Percentiles rank a stretch among this genome's conserved stretches.
Evolutionary conservation across 2,113 vertebrate species (phyloP).

Genomic region (Proterorhinus semilunaris): DNA sequence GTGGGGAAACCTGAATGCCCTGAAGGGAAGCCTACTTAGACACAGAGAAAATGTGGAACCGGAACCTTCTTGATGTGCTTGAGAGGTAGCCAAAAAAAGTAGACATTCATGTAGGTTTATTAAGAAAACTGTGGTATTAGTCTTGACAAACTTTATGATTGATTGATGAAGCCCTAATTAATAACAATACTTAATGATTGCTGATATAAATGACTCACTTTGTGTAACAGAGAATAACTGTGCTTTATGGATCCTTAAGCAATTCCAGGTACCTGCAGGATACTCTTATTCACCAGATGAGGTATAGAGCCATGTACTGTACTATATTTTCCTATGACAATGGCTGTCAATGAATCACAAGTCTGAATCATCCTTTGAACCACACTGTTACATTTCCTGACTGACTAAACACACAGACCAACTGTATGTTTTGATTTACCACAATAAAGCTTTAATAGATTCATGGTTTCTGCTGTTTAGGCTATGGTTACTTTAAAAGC

Average conservation of each 20-base stretch:
- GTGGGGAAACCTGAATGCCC: too few relatives aligned
- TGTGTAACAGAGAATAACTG: neutral
- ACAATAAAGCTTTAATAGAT: neutral
- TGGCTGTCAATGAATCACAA: slow-evolving; percentile 13
- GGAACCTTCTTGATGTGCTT: too few relatives aligned
- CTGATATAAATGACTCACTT: neutral
- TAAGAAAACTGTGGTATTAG: too few relatives aligned
- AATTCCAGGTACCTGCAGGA: neutral
- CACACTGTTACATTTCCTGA: slow-evolving; percentile 1
- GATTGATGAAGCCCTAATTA: too few relatives aligned
- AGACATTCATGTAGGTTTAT: too few relatives aligned
- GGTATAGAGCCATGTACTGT: neutral
- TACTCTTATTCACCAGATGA: neutral
- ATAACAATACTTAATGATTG: neutral
- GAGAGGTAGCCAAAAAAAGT: too few relatives aligned
- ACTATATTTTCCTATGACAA: neutral
- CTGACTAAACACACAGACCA: neutral
- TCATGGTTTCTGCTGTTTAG: neutral
- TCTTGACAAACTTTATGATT: neutral
- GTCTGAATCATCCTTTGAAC: neutral
- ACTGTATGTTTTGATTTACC: slow-evolving; percentile 5
- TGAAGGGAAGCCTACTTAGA: too few relatives aligned
- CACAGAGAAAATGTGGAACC: too few relatives aligned
- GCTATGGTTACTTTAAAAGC: neutral
- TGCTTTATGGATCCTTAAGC: neutral